Conservation (phyloP, 2,797 vertebrate species). For the Potorous gilbertii region DNA sequence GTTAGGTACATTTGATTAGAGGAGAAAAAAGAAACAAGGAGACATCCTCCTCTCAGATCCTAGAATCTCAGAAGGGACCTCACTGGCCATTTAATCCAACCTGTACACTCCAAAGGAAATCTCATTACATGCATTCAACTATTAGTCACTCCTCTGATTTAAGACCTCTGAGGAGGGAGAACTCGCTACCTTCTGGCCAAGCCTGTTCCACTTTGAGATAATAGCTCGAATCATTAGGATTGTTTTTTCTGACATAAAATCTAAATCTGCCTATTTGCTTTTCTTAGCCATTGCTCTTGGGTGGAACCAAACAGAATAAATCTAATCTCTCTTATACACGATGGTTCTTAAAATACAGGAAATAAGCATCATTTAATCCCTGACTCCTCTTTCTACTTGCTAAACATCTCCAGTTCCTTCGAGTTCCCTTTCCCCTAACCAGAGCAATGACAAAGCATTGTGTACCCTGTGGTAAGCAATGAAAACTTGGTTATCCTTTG, state of each 20-base stretch:
- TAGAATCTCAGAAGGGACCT: neutral
- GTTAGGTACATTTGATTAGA: neutral
- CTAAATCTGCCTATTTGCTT: neutral
- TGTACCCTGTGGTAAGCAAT: neutral
- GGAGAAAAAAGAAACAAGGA: neutral
- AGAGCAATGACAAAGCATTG: neutral
- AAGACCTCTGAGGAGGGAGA: neutral
- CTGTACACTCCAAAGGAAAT: neutral
- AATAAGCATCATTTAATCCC: neutral
- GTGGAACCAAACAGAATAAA: neutral
- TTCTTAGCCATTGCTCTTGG: neutral
- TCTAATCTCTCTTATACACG: neutral
- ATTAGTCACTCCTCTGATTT: neutral
- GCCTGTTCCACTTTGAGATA: neutral
- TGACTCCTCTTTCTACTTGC: neutral
- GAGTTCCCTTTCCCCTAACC: neutral
- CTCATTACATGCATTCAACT: neutral
- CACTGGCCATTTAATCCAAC: neutral
- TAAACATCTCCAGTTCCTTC: neutral
- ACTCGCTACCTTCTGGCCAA: neutral
- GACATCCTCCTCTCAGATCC: neutral
- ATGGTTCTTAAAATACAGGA: neutral
- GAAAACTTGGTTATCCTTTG: neutral
- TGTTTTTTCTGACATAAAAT: neutral
- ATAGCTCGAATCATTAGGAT: neutral